Conservation (phyloP, 2,113 vertebrate species). For the Pardalotus punctatus region DNA sequence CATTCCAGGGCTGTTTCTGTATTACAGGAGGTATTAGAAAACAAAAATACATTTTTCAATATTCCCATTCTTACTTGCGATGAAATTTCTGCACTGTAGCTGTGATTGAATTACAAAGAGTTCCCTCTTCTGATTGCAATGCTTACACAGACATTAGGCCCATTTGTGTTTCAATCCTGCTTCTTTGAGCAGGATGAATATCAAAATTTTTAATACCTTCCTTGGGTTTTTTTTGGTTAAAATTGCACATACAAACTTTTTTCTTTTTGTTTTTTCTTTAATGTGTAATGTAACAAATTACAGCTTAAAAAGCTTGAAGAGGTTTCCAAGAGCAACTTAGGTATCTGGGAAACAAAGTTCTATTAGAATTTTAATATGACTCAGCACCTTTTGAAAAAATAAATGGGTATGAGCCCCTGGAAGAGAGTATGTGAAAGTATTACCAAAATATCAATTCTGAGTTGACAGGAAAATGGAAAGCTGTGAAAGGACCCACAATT, state of each 20-base stretch:
- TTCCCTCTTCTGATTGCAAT: not conserved
- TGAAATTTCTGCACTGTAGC: not conserved
- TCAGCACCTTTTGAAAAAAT: not conserved
- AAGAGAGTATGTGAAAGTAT: not conserved
- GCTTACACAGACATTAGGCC: not conserved
- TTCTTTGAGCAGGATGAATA: not conserved
- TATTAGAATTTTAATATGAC: not conserved
- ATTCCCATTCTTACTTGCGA: not conserved
- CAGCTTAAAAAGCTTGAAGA: not conserved
- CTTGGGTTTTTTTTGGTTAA: constrained; percentile 19
- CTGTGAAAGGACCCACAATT: not conserved
- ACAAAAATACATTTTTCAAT: not conserved
- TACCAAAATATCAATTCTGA: not conserved
- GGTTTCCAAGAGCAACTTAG: not conserved
- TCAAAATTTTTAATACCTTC: not conserved
- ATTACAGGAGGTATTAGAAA: not conserved
- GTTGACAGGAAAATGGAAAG: not conserved
- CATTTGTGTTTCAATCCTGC: not conserved
- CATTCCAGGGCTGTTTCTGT: not conserved
- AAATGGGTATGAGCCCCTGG: not conserved
- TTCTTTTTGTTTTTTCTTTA: not conserved
- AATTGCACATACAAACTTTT: not conserved
- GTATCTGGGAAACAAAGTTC: not conserved
- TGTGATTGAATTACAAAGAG: not conserved
- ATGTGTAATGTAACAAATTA: not conserved